A percentile compares a stretch with the other conserved stretches of the same genome.
phyloP scores from a whole-genome alignment of 2,888 invertebrate genomes.

The Iselma pallidipennis region DNA sequence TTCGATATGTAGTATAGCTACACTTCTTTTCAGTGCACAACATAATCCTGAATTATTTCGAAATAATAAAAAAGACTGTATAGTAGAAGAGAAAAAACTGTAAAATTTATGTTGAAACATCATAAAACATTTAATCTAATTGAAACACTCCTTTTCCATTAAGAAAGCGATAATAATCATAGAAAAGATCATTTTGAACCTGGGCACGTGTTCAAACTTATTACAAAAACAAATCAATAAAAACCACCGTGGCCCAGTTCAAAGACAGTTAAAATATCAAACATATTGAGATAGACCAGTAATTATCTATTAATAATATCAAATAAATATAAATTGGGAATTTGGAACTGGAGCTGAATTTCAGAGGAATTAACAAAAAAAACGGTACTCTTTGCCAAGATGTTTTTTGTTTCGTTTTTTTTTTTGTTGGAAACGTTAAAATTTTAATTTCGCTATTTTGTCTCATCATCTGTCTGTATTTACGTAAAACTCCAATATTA shows the following conservation, averaged over 20 bases:
- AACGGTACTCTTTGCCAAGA: background rate
- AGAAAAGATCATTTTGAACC: background rate
- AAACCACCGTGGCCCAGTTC: background rate
- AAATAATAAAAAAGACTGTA: too few species aligned
- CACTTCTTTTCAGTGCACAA: too few species aligned
- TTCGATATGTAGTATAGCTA: too few species aligned
- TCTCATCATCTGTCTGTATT: background rate
- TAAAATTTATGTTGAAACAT: background rate
- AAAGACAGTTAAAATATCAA: background rate
- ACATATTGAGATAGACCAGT: conserved; percentile 1
- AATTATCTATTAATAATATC: background rate
- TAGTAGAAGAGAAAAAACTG: background rate
- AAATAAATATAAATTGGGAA: background rate
- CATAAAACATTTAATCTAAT: background rate
- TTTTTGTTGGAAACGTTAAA: background rate
- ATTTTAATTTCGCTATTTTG: background rate
- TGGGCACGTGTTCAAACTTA: background rate
- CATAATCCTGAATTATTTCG: too few species aligned
- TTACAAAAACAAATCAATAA: background rate
- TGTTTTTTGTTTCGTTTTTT: too few species aligned
- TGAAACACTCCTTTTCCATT: conserved; percentile 1
- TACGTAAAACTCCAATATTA: background rate
- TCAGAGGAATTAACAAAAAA: too few species aligned
- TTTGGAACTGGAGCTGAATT: too few species aligned
- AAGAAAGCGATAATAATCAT: background rate